phyloP scores from a whole-genome alignment of 2,113 vertebrate genomes.

The Petromus typicus region DNA sequence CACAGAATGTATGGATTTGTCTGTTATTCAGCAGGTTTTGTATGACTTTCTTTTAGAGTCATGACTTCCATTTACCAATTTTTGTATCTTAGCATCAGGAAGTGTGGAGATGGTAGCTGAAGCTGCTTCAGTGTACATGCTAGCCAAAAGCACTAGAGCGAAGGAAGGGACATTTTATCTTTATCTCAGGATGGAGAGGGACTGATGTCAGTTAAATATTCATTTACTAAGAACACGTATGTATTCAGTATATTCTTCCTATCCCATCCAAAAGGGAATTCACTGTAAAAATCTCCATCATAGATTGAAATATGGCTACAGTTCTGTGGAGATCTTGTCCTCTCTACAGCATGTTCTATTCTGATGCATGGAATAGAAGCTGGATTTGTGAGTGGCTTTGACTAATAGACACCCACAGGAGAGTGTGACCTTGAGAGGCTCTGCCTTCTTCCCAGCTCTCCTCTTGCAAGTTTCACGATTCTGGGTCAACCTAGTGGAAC shows the following conservation, averaged over 20 bases:
- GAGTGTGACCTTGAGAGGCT: background rate
- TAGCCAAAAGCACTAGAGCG: background rate
- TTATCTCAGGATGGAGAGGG: background rate
- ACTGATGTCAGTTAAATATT: background rate
- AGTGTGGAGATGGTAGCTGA: background rate
- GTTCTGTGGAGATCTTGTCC: background rate
- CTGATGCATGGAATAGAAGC: background rate
- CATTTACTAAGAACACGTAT: background rate
- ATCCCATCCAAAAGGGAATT: background rate
- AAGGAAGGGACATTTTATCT: background rate
- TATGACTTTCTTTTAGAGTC: background rate
- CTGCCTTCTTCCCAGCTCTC: background rate
- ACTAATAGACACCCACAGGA: background rate
- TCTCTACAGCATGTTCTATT: background rate
- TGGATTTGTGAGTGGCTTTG: background rate
- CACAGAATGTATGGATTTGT: background rate
- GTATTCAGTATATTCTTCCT: background rate
- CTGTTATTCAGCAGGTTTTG: background rate
- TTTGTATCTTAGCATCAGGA: background rate
- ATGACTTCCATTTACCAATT: background rate
- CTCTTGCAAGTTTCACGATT: background rate
- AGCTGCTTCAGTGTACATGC: no score
- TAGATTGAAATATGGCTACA: background rate
- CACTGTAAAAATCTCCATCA: background rate
- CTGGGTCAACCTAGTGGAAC: background rate